Evolutionary conservation across 2,888 invertebrate species (phyloP).

Genomic region (Podabrus alpinus): DNA sequence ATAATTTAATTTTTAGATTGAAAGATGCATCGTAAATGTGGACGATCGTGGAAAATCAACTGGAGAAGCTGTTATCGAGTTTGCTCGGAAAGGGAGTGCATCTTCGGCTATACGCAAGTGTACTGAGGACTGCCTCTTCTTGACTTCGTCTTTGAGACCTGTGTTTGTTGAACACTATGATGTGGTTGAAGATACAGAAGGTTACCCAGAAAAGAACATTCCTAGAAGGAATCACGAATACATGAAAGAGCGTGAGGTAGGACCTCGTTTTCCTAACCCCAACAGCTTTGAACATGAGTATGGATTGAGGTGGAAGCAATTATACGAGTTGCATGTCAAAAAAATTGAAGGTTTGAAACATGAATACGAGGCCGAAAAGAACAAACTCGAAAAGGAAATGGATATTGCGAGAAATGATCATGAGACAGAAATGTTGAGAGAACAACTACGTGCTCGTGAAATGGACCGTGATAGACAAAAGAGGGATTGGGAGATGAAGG

Average conservation of each 20-base stretch:
- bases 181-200: conserved; percentile 90
- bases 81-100: conserved; percentile 89
- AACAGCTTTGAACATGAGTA: conserved; percentile 95
- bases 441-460: conserved; percentile 85
- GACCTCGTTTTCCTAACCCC: conserved; percentile 87
- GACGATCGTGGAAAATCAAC: conserved; percentile 97
- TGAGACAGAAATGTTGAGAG: conserved; percentile 91
- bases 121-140: conserved; percentile 89
- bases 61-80: conserved; percentile 96
- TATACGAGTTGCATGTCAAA: conserved; percentile 89
- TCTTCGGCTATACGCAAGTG: conserved; percentile 87
- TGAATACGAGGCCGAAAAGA: conserved; percentile 88
- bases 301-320: conserved; percentile 95
- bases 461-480: conserved; percentile 82
- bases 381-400: conserved; percentile 95
- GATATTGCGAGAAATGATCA: conserved; percentile 95
- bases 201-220: conserved; percentile 72
- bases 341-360: conserved; percentile 87
- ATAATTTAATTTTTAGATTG: conserved; percentile 50
- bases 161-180: conserved; percentile 92
- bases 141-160: conserved; percentile 88
- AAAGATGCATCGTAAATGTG: conserved; percentile 90
- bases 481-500: conserved; percentile 54
- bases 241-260: conserved; percentile 74
- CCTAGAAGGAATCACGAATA: conserved; percentile 79